Evolutionary conservation across 1,140 invertebrate species (phyloP), one percentile per base, ranked within the genome.

Genomic region (Cherax quadricarinatus): DNA sequence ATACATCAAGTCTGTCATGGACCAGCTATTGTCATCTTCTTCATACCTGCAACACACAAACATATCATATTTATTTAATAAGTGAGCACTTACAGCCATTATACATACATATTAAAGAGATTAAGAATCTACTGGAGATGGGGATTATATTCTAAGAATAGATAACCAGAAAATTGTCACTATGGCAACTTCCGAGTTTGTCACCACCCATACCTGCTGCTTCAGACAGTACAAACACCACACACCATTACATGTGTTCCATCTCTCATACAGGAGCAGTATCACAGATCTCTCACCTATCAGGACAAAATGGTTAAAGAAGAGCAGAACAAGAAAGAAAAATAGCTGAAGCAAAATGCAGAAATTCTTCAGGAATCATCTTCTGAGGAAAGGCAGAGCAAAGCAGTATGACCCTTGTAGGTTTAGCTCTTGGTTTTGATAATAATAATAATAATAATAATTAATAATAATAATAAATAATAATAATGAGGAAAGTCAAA

Each of bases 81-180:
- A 41, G 0, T 41, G 30, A 41, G 30, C 30, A 41, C 30, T 41
- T 41, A 41, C 30, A 41, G 2, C 30, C 2, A 2, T 41, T 41
- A 41, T 2, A 41, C 30, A 41, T 41, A 41, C n/a, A n/a, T n/a
- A n/a, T n/a, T n/a, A n/a, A n/a, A 12, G n/a, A 51, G 41, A 87
- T 10, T 1, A 41, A 41, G 30, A 41, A 41, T 41, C 30, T 41
- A 41, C 30, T 41, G 95, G 95, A 81, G 93, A 90, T n/a, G 95
- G 94, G 16, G 95, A 96, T 94, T 95, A 95, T 85, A 95, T 96
- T 41, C 94, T 94, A 48, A 93, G 95, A n/a, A 95, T 96, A 12
- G 95, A 95, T 94, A 96, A 89, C 95, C 95, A 51, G 95, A 95
- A 93, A n/a, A n/a, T n/a, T n/a, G 90, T 96, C 73, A 95, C 94